Conservation (phyloP, 1,140 invertebrate species). For the Scaptomyza montana region DNA sequence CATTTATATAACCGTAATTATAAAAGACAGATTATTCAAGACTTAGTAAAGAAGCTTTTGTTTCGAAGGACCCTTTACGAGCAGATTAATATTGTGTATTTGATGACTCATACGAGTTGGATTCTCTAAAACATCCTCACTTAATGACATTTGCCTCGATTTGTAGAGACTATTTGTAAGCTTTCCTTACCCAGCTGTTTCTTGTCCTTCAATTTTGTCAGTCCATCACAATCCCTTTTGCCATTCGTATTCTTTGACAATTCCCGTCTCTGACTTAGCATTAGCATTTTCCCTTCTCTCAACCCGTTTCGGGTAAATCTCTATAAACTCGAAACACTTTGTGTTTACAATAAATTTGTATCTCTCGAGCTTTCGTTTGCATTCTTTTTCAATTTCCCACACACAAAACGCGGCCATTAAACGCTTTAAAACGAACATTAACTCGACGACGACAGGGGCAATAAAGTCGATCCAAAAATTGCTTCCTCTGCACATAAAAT, state of each 20-base stretch:
- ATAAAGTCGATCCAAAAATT: conserved; percentile 81
- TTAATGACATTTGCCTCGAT: conserved; percentile 3
- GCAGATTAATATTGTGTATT: not conserved
- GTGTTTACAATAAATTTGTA: conserved; percentile 68
- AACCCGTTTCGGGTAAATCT: conserved; percentile 49
- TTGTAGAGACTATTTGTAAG: too few species aligned
- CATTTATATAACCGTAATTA: conserved; percentile 47
- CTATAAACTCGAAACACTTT: conserved; percentile 73
- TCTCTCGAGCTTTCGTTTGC: conserved; percentile 33
- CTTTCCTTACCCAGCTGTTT: not conserved
- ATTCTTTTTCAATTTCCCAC: conserved; percentile 65
- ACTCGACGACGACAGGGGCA: conserved; percentile 64
- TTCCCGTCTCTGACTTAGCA: too few species aligned
- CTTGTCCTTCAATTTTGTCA: conserved; percentile 38
- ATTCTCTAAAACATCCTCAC: conserved; percentile 6
- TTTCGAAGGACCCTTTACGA: not conserved
- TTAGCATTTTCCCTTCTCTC: too few species aligned
- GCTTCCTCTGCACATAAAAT: conserved; percentile 78
- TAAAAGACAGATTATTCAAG: conserved; percentile 25
- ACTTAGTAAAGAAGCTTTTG: conserved; percentile 8
- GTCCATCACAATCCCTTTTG: conserved; percentile 55
- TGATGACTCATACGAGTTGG: conserved; percentile 1
- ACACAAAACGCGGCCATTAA: conserved; percentile 64
- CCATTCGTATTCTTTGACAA: not conserved
- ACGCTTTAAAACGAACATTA: conserved; percentile 81